These are phyloP conservation scores for Agelastica alni DNA, from an alignment of 2,888 invertebrate species.

Conservation along the genomic window DNA sequence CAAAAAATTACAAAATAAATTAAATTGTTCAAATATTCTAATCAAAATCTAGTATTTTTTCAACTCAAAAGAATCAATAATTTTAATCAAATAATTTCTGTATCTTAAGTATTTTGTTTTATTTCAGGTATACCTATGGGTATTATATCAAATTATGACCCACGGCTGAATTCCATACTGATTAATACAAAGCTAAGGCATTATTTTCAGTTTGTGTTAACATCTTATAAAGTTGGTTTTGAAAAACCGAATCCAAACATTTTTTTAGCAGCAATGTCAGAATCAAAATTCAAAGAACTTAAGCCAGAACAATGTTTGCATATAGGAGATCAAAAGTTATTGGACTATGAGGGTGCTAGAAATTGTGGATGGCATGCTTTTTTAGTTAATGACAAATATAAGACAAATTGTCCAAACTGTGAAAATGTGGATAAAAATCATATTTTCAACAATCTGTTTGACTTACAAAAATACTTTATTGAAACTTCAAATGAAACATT, in stretches of 20 bases:
- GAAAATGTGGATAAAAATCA: conserved; percentile 54
- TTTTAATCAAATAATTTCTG: no score
- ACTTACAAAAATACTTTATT: conserved; percentile 56
- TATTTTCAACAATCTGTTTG: conserved; percentile 59
- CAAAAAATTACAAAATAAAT: no score
- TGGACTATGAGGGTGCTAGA: conserved; percentile 79
- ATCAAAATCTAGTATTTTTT: no score
- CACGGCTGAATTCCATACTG: conserved; percentile 72
- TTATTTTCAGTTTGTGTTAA: conserved; percentile 78
- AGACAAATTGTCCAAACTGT: conserved; percentile 57
- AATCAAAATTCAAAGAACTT: conserved; percentile 55
- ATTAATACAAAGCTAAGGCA: conserved; percentile 66
- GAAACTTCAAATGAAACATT: conserved; percentile 39
- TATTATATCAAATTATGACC: conserved; percentile 88
- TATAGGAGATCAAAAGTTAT: conserved; percentile 76
- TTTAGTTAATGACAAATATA: conserved; percentile 55
- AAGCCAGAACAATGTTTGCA: conserved; percentile 73
- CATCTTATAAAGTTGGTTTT: conserved; percentile 74
- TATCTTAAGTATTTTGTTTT: background rate
- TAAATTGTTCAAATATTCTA: no score
- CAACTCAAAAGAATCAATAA: no score
- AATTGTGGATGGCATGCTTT: conserved; percentile 76
- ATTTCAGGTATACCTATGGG: conserved; percentile 61
- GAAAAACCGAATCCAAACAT: conserved; percentile 78
- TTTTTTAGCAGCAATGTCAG: conserved; percentile 66